Base-by-base conservation (phyloP, 2,888 invertebrate genomes). In the Copidosoma aretas region DNA sequence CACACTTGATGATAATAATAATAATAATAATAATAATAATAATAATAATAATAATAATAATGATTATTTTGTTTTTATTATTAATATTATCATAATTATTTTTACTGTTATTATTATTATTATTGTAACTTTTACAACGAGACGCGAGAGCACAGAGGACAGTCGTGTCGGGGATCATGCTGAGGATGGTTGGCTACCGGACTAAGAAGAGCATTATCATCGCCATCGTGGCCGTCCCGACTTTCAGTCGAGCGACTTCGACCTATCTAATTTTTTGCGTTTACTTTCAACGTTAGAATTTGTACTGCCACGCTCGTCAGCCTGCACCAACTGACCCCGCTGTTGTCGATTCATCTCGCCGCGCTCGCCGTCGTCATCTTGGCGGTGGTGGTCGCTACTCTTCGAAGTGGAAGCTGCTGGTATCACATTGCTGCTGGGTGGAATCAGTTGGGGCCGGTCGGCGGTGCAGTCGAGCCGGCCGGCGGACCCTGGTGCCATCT, bases 351-450 rank as follows among this genome's bases (percentile, higher is more conserved):
- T 39, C 1, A 39, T 32, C 46, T 58, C 61, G 5, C n/a, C 46
- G 21, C n/a, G n/a, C n/a, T n/a, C n/a, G n/a, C n/a, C n/a, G n/a
- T n/a, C n/a, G n/a, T n/a, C n/a, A n/a, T 60, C 32, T 0, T 19
- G 24, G 8, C 54, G 60, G 5, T 24, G 49, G 54, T 46, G 62
- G 32, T 71, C 77, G 74, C 67, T 74, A 63, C 71, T 63, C 66
- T 76, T 64, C 67, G 76, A 62, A 51, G 71, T 71, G 32, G 32
- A 32, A 32, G 32, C 73, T 74, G 73, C 32, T 80, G 81, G 80
- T 83, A 83, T 83, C 83, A 83, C 83, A 83, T 82, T 82, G 75
- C 78, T 83, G 83, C 78, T 83, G 83, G 83, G 83, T 82, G 83
- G 83, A 83, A 79, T 83, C 73, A 79, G 79, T 78, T 81, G 76